Percentiles rank a stretch among this genome's conserved stretches.
Evolutionary conservation across 2,113 vertebrate genomes (phyloP).

Genomic region (Fulica atra): DNA sequence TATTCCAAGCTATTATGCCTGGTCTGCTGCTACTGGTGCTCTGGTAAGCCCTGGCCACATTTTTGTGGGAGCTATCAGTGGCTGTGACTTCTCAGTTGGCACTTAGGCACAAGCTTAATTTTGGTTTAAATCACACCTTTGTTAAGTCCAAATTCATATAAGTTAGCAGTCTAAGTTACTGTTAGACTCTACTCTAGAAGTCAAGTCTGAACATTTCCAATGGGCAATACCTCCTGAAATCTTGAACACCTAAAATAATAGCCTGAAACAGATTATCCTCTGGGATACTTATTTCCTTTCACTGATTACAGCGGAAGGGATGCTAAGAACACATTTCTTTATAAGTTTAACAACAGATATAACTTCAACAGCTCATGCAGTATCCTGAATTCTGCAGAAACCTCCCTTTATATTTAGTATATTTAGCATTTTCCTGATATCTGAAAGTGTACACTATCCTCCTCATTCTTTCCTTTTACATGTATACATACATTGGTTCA

Average conservation of each 20-base stretch:
- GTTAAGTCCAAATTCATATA: neutral
- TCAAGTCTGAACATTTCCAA: neutral
- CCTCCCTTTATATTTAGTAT: accelerated
- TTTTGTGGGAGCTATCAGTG: neutral
- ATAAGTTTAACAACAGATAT: neutral
- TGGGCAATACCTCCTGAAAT: neutral
- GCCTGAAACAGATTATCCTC: neutral
- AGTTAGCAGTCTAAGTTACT: neutral
- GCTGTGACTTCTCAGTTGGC: neutral
- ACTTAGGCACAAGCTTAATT: accelerated
- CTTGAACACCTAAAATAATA: neutral
- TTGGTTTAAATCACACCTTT: neutral
- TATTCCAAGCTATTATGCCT: neutral
- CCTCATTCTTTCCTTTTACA: neutral
- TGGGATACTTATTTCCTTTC: neutral
- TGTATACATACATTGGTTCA: neutral
- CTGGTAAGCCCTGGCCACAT: accelerated
- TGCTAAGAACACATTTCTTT: neutral
- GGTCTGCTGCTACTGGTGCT: neutral
- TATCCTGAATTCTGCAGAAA: neutral
- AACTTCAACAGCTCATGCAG: neutral
- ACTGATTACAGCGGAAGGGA: neutral
- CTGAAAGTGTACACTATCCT: accelerated
- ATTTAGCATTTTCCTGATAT: neutral
- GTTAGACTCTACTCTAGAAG: neutral